phyloP scores from a whole-genome alignment of 1,140 invertebrate species.

The Thalassaphorura encarpata region DNA sequence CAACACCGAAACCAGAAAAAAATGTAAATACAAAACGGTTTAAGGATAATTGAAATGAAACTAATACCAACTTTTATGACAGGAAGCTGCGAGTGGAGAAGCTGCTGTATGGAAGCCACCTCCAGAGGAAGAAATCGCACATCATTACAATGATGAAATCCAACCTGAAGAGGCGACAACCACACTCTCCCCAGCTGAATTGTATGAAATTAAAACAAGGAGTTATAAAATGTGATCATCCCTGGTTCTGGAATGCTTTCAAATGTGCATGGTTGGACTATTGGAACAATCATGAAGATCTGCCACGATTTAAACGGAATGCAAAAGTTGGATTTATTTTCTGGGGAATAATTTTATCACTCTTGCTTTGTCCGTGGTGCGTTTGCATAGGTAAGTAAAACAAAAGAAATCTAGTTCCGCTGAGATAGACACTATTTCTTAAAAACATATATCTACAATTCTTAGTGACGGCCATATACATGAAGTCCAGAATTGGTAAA shows the following conservation, averaged over 20 bases:
- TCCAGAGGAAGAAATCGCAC: too few species aligned
- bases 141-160: too few species aligned
- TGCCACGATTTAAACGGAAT: constrained; percentile 8
- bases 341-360: neutral
- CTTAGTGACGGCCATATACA: neutral
- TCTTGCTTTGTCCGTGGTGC: neutral
- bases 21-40: too few species aligned
- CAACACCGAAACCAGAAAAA: too few species aligned
- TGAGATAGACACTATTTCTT: neutral
- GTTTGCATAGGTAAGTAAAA: constrained; percentile 1
- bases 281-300: neutral
- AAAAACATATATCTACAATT: neutral
- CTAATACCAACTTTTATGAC: too few species aligned
- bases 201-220: too few species aligned
- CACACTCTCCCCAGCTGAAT: too few species aligned
- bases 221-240: constrained; percentile 22
- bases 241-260: constrained; percentile 27
- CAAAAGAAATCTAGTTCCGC: neutral
- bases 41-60: too few species aligned
- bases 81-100: too few species aligned
- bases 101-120: too few species aligned
- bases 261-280: constrained; percentile 20
- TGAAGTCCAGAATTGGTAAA: neutral
- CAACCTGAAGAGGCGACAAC: too few species aligned
- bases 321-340: constrained; percentile 4